Conservation (phyloP, 2,797 vertebrate genomes). For the Florisuga fusca region DNA sequence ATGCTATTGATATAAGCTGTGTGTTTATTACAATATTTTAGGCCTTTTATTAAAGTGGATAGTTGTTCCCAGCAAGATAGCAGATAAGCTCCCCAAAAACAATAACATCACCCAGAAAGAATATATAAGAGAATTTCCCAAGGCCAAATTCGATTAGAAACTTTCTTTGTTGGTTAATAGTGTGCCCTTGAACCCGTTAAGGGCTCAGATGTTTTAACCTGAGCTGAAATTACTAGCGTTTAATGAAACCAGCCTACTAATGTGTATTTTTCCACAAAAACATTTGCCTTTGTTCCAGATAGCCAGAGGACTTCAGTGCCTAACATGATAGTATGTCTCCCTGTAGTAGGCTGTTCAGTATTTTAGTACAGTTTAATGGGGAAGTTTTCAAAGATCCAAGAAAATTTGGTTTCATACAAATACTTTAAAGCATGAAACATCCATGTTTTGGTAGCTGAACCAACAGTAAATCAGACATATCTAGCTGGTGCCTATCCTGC, state of each 20-base stretch:
- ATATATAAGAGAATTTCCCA: conserved; percentile 61
- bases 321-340: neutral
- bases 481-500: neutral
- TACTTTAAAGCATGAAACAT: neutral
- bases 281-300: conserved; percentile 3
- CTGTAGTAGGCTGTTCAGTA: neutral
- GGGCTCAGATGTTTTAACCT: conserved; percentile 62
- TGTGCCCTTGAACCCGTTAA: conserved; percentile 41
- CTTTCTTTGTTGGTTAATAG: conserved; percentile 61
- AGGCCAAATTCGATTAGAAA: conserved; percentile 67
- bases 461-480: neutral
- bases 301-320: neutral
- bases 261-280: conserved; percentile 38
- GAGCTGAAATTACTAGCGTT: conserved; percentile 65
- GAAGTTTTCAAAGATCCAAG: neutral
- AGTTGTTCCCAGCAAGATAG: conserved; percentile 44
- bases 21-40: conserved; percentile 72
- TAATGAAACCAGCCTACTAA: conserved; percentile 50
- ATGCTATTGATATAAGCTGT: conserved; percentile 70
- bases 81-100: conserved; percentile 61
- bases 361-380: neutral
- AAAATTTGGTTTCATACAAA: neutral
- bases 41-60: conserved; percentile 64
- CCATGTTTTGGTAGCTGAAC: neutral
- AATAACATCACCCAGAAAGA: conserved; percentile 56